These are phyloP conservation scores for Actinia tenebrosa DNA, from an alignment of 64 coral and sea anemone species.

Conservation along the genomic window DNA sequence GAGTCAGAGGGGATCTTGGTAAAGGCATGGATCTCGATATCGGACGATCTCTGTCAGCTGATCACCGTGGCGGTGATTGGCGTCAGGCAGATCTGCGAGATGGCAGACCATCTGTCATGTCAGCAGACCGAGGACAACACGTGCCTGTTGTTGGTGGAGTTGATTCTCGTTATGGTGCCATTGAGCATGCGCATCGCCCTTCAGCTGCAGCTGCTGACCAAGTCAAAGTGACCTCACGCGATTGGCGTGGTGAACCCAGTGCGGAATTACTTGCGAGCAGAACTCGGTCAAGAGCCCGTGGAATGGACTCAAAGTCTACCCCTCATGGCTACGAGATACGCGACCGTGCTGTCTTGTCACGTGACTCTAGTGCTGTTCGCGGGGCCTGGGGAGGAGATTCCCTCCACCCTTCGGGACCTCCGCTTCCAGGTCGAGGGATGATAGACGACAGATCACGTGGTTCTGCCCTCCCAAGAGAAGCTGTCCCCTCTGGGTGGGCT, in stretches of 20 bases:
- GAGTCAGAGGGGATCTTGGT: conserved; percentile 38
- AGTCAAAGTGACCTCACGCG: conserved; percentile 51
- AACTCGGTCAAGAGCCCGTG: conserved; percentile 55
- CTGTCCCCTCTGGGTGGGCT: conserved; percentile 52
- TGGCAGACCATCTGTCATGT: conserved; percentile 63
- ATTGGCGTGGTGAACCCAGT: conserved; percentile 67
- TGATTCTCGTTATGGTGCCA: conserved; percentile 45
- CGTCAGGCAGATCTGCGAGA: conserved; percentile 68
- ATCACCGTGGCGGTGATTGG: conserved; percentile 43
- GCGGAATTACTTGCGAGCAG: conserved; percentile 45
- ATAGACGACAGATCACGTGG: conserved; percentile 81
- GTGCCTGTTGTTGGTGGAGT: conserved; percentile 34
- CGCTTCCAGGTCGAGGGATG: conserved; percentile 27
- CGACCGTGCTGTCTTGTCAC: conserved; percentile 58
- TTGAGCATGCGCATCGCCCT: conserved; percentile 30
- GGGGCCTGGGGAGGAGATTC: conserved; percentile 66
- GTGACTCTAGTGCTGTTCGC: conserved; percentile 63
- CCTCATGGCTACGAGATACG: conserved; percentile 62
- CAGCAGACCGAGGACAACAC: conserved; percentile 42
- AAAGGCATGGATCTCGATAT: conserved; percentile 30
- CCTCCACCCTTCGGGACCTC: conserved; percentile 32
- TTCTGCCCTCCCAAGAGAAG: conserved; percentile 16
- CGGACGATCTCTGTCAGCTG: conserved; percentile 4
- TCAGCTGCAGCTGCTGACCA: conserved; percentile 39
- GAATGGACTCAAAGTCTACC: conserved; percentile 44